Base-by-base conservation (phyloP, 2,888 invertebrate genomes). In the Microctonus brassicae region DNA sequence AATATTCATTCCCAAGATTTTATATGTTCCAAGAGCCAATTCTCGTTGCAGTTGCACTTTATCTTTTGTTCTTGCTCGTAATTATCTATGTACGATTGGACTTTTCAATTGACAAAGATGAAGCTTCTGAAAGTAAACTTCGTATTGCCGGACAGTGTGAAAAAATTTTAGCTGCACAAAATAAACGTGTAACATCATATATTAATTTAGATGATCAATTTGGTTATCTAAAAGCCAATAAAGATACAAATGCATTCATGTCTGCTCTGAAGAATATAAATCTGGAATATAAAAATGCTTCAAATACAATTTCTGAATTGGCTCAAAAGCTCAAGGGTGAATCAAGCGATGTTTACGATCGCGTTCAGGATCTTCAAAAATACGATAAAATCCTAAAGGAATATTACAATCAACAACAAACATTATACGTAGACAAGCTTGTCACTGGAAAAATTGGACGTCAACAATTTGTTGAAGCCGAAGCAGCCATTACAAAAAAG, bases 21-120 rank as follows among this genome's bases (percentile, higher is more conserved):
- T 89, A 95, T 34, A 93, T 99, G 92, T 89, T 99, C 53, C 96
- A 97, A 84, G 99, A 99, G 87, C 99, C 99, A 0, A 86, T 98
- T 47, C 89, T 99, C 65, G 94, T 98, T 33, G 94, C 97, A 73
- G 90, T 92, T 29, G 97, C 97, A 80, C 92, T 99, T 78, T 97
- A 96, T 87, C 88, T 95, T 47, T 89, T 99, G 76, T 99, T 99
- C 89, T 84, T 97, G 68, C 89, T 94, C 81, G 96, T 98, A 70
- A 97, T 99, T 86, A 90, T 98, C 81, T 97, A 97, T 89, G 96
- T 98, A 74, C 92, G 99, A 80, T 90, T 99, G 86, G 99, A 99
- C 90, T 98, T 99, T 89, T 96, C 98, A 70, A 97, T 99, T 81
- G 91, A 91, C 80, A 93, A 93, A 87, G 91, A 92, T 85, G 91